Evolutionary conservation across 2,113 vertebrate genomes (phyloP), one percentile per base, ranked within the genome.

Genomic region (Sciurus niger): DNA sequence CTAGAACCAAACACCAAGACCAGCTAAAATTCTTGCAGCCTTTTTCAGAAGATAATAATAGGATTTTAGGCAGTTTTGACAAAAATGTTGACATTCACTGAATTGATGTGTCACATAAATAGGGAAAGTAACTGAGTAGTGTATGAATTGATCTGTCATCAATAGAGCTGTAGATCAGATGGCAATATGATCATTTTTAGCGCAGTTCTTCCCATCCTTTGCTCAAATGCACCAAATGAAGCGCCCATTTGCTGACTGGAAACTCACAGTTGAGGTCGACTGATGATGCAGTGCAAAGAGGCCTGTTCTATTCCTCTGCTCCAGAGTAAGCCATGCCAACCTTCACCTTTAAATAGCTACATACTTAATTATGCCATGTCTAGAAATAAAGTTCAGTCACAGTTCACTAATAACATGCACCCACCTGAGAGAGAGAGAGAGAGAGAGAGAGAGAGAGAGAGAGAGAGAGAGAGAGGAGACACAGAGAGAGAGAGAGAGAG

Each of bases 241-340:
- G 98, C 68, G 67, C 97, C 98, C 98, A 98, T 98, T 99, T 98
- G 98, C 99, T 98, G 98, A 99, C 98, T 98, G 97, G 98, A 98
- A 98, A 98, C 98, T 98, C 98, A 96, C 98, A 98, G 98, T 98
- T 98, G 98, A 98, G 99, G 98, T 99, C 98, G 96, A 98, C 98
- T 97, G 98, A 98, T 98, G 98, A 98, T 98, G 98, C 98, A 98
- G 98, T 97, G 98, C 98, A 98, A 98, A 98, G 98, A 99, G 97
- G 98, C 98, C 98, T 99, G 98, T 98, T 98, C 98, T 97, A 92
- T 95, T 98, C 97, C 98, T 98, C 97, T 98, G 98, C 98, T 98
- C 98, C 88, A 65, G 82, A 95, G 90, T 90, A 97, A 98, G 97
- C 97, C 97, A 96, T 96, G 98, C 97, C 98, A 98, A 91, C 95